Conservation (phyloP, 2,888 invertebrate species). For the Caenorhabditis wallacei region DNA sequence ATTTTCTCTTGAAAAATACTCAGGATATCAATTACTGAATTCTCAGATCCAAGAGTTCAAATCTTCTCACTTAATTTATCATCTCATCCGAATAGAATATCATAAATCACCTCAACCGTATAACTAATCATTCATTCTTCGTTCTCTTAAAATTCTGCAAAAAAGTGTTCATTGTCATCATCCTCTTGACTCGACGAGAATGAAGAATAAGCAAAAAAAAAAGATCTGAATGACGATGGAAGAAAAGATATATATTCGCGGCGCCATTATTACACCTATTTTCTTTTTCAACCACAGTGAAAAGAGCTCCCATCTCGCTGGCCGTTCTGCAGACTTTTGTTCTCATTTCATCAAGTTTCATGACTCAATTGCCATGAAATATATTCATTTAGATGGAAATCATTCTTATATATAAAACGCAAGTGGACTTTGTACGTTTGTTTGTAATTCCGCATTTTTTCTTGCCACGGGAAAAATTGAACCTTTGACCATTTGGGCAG, state of each 20-base stretch:
- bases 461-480: no score
- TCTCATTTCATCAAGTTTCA: slow-evolving; percentile 16
- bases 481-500: no score
- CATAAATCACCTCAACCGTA: slow-evolving; percentile 9
- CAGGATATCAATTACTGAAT: no score
- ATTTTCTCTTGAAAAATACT: neutral
- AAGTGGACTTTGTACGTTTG: no score
- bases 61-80: no score
- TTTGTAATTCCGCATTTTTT: no score
- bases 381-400: slow-evolving; percentile 15
- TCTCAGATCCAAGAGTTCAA: no score
- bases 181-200: neutral
- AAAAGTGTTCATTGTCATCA: slow-evolving; percentile 8
- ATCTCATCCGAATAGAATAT: neutral
- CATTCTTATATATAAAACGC: no score
- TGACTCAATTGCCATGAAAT: slow-evolving; percentile 36
- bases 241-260: slow-evolving; percentile 36
- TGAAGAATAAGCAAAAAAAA: slow-evolving; percentile 8
- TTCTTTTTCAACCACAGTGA: slow-evolving; percentile 18
- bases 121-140: slow-evolving; percentile 21
- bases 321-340: slow-evolving; percentile 24
- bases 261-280: slow-evolving; percentile 46
- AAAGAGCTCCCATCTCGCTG: slow-evolving; percentile 11
- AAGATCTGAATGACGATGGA: slow-evolving; percentile 4
- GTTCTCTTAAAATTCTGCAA: neutral